Base-by-base conservation (phyloP, 2,888 invertebrate species). In the Lordiphosa andalusiaca region DNA sequence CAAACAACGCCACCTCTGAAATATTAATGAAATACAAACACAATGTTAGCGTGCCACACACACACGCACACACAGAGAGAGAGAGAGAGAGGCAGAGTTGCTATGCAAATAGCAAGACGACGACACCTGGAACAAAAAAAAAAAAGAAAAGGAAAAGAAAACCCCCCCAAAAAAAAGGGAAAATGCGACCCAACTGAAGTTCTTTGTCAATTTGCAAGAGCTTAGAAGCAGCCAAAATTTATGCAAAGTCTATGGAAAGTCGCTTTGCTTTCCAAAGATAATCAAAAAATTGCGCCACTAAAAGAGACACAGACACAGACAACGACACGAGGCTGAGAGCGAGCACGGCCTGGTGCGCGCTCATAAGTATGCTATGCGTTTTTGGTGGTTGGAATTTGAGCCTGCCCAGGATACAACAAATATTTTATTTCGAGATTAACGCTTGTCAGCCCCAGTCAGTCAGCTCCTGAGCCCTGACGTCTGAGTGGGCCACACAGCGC, bases 11-110 rank as follows among this genome's bases (percentile, higher is more conserved):
- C 86, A 84, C 77, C 77, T 85, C 75, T 85, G 80, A 85, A 85
- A 86, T 86, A 86, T 85, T 85, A 85, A 85, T 85, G 85, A 85
- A 85, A 85, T 73, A 74, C 83, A 84, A 84, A 84, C 84, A 84
- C 75, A 83, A 84, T 84, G 84, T 82, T 85, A 82, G 80, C 78
- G 66, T 74, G 59, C 53, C 53, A 59, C 25, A 47, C 49, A 50
- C 50, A 46, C 49, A 57, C 56, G 59, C 54, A 39, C 56, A 57
- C 46, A 47, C 37, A 50, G 5, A 39, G 6, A 42, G 61, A 78
- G 80, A 84, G 84, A n/a, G n/a, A 47, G 37, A 50, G 5, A 39
- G 6, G 44, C 62, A 78, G 80, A 84, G 84, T 81, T 75, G 72
- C 74, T 73, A 82, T 83, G 83, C 85, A 84, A 83, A 85, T 84